phyloP scores from a whole-genome alignment of 2,888 invertebrate species.

The Ennomos quercinarius region DNA sequence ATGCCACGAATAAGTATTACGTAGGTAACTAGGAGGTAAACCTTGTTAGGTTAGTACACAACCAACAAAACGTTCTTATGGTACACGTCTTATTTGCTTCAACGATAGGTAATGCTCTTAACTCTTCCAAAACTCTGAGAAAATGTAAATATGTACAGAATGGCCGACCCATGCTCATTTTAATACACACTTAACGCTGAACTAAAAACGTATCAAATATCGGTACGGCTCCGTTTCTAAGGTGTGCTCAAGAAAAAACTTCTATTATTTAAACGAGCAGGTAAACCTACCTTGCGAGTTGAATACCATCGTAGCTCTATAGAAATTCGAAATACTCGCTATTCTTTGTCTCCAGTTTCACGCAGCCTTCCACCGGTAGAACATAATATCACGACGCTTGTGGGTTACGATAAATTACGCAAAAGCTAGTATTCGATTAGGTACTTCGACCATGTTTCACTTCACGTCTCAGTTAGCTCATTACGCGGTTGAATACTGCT shows the following conservation, averaged over 20 bases:
- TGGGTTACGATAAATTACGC: conserved; percentile 26
- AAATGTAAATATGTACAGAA: conserved; percentile 16
- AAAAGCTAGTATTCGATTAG: conserved; percentile 11
- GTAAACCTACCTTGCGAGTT: conserved; percentile 69
- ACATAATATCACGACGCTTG: conserved; percentile 15
- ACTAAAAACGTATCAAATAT: conserved; percentile 58
- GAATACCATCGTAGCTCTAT: conserved; percentile 53
- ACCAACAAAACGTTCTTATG: background rate
- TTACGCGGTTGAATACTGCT: conserved; percentile 22
- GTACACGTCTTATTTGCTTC: conserved; percentile 7
- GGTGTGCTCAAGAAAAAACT: conserved; percentile 54
- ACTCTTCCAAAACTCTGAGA: conserved; percentile 6
- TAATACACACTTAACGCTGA: conserved; percentile 26
- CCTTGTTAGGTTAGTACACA: too few species aligned
- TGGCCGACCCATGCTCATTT: conserved; percentile 1
- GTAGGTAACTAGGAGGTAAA: too few species aligned
- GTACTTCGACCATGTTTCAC: conserved; percentile 16
- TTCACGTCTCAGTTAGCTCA: conserved; percentile 14
- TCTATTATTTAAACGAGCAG: conserved; percentile 69
- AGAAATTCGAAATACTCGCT: conserved; percentile 52
- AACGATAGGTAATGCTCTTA: conserved; percentile 3
- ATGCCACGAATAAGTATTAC: too few species aligned
- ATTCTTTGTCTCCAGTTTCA: conserved; percentile 47
- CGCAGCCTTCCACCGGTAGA: conserved; percentile 12
- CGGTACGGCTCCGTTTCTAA: conserved; percentile 57